Evolutionary conservation across 2,797 vertebrate species (phyloP), one percentile per base, ranked within the genome.

Genomic region (Rhynchotus rufescens): DNA sequence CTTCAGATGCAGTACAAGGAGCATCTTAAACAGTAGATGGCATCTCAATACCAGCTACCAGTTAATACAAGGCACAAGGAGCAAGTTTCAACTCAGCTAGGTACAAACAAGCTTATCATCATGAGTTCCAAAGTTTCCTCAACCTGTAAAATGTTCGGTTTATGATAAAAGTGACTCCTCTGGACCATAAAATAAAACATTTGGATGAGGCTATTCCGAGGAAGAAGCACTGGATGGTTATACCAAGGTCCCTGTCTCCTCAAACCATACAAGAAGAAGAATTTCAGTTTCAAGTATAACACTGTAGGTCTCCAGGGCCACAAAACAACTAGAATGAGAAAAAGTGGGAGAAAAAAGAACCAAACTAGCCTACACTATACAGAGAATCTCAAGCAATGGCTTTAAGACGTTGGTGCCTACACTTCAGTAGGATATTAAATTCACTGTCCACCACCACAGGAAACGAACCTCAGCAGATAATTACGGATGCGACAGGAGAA

Each of bases 21-120:
- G 84, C 75, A 38, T 15, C 42, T 76, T 88, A 38, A 52, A 84
- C 75, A 81, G 74, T 78, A 84, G 90, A 90, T 88, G 88, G 80
- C 86, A 91, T 54, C 59, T 59, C 54, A 38, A 64, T 47, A 75
- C 66, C 80, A 61, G 51, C 56, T 45, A 54, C 32, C 30, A 30
- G 40, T 49, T 4, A 15, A 7, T 3, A 1, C 7, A 52, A 71
- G 42, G 15, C 0, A 2, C 4, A 40, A 26, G 32, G 34, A 65
- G 34, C 59, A 57, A n/a, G 42, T 26, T 61, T 51, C 36, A 36
- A 6, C 32, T 68, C 52, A 28, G 40, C 22, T 34, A 44, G 1
- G 0, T 23, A 22, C 16, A 34, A 34, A 6, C 23, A 10, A 5
- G 6, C 15, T 10, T 9, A 40, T 0, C 0, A 15, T 38, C n/a